Evolutionary conservation across 2,797 vertebrate genomes (phyloP).

Genomic region (Neosalanx taihuensis): DNA sequence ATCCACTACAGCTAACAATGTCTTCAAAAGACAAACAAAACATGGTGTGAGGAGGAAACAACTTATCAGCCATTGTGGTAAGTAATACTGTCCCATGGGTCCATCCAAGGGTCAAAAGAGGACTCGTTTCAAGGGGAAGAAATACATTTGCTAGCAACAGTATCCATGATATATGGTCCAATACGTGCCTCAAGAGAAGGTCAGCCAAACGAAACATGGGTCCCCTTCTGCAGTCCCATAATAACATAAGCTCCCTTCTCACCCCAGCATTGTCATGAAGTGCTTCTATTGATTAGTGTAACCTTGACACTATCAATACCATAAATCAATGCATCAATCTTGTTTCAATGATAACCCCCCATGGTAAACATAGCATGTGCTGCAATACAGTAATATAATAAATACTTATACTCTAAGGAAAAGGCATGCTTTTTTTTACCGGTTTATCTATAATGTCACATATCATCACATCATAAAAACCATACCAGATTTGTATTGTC

Average conservation of each 20-base stretch:
- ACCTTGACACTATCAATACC: conserved; percentile 13
- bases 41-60: background rate
- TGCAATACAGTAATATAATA: background rate
- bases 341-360: background rate
- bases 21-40: background rate
- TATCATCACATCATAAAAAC: too few relatives aligned
- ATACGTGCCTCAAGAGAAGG: conserved; percentile 7
- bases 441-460: too few relatives aligned
- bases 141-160: conserved; percentile 17
- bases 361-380: background rate
- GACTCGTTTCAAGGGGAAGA: conserved; percentile 9
- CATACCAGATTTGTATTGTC: too few relatives aligned
- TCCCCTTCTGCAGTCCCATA: conserved; percentile 21
- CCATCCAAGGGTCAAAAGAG: conserved; percentile 14
- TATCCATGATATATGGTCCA: background rate
- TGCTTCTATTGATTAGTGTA: conserved; percentile 16
- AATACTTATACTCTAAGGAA: background rate
- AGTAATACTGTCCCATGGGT: background rate
- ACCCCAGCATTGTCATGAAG: conserved; percentile 9
- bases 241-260: conserved; percentile 4
- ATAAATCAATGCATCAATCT: conserved; percentile 11
- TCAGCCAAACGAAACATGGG: conserved; percentile 14
- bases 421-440: background rate
- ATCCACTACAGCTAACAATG: too few relatives aligned
- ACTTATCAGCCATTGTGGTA: background rate